A percentile compares a stretch with the other conserved stretches of the same genome.
These are phyloP conservation scores for Cyprinodon diabolis DNA, from an alignment of 2,797 vertebrate genomes.

Conservation along the genomic window DNA sequence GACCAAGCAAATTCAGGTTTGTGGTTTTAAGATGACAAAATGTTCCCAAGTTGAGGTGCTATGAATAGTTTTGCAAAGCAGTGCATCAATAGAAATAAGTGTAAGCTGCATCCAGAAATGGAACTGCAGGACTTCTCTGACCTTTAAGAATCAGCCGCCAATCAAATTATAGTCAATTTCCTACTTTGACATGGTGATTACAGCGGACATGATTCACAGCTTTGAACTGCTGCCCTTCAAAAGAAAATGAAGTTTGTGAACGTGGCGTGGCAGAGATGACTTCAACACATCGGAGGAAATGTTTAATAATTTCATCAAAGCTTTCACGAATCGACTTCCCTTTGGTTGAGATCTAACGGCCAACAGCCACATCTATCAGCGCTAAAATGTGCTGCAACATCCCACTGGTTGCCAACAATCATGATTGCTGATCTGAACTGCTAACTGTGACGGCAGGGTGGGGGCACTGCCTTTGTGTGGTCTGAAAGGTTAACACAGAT, in stretches of 20 bases:
- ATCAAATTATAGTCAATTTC: slow-evolving; percentile 38
- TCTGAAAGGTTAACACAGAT: slow-evolving; percentile 32
- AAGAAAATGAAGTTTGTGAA: slow-evolving; percentile 32
- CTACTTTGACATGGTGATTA: slow-evolving; percentile 49
- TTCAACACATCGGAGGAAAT: slow-evolving; percentile 1
- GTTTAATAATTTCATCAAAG: slow-evolving; percentile 8
- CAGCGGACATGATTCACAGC: slow-evolving; percentile 27
- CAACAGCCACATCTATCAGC: slow-evolving; percentile 26
- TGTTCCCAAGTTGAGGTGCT: background rate
- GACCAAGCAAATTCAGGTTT: background rate
- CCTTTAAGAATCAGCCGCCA: slow-evolving; percentile 56
- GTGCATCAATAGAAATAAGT: slow-evolving; percentile 17
- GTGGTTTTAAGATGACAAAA: background rate
- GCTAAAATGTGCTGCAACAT: slow-evolving; percentile 9
- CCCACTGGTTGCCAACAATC: slow-evolving; percentile 25
- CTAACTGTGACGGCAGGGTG: background rate
- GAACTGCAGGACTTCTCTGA: slow-evolving; percentile 39
- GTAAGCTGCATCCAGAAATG: slow-evolving; percentile 43
- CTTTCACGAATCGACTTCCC: slow-evolving; percentile 20
- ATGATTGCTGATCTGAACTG: slow-evolving; percentile 33
- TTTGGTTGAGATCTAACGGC: slow-evolving; percentile 22
- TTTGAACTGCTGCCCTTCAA: slow-evolving; percentile 35
- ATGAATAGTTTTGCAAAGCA: background rate
- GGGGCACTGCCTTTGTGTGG: slow-evolving; percentile 30
- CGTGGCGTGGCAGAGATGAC: background rate